phyloP scores from a whole-genome alignment of 2,797 vertebrate species.

The Eremophila alpestris region DNA sequence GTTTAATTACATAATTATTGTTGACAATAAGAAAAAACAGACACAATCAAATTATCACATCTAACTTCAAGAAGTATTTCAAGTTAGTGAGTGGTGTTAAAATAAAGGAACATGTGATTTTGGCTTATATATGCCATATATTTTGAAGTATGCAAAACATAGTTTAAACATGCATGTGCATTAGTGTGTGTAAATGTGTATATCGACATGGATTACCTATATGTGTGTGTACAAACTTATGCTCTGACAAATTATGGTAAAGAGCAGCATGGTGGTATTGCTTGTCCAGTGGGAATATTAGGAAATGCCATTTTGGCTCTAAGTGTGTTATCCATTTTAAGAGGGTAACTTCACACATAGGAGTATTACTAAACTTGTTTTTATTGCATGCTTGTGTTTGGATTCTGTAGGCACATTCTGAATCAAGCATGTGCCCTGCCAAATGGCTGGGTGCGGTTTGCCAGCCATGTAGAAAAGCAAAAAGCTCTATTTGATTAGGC shows the following conservation, averaged over 20 bases:
- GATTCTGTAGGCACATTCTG: background rate
- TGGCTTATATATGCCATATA: background rate
- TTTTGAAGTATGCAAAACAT: background rate
- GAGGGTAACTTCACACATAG: background rate
- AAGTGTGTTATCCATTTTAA: background rate
- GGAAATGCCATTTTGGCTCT: background rate
- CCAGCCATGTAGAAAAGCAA: conserved; percentile 36
- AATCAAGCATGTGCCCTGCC: background rate
- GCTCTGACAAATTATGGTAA: background rate
- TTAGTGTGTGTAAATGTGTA: background rate
- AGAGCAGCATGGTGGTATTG: background rate
- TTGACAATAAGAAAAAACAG: background rate
- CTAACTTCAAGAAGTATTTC: background rate
- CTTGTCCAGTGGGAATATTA: background rate
- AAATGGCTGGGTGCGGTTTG: background rate
- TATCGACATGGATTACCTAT: background rate
- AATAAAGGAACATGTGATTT: background rate
- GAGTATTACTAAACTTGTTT: background rate
- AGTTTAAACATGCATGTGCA: background rate
- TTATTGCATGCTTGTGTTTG: background rate
- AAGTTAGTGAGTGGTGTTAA: background rate
- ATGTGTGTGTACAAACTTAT: accelerated
- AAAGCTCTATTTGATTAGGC: conserved; percentile 34
- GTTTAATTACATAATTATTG: background rate
- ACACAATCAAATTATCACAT: background rate